Evolutionary conservation across 2,113 vertebrate species (phyloP).

Genomic region (Steatornis caripensis): DNA sequence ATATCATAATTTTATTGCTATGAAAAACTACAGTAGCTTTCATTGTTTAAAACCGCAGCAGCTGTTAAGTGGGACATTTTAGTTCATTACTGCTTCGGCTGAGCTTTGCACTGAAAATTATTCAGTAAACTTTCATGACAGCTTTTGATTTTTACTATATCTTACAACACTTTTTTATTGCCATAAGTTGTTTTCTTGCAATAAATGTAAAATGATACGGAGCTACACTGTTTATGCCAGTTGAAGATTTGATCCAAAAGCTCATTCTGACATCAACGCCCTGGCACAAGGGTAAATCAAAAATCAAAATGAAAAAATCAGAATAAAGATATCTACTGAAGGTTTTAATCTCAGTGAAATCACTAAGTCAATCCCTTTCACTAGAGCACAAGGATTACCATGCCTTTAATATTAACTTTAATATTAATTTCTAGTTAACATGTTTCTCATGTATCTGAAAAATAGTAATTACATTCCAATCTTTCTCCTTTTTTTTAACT

Average conservation of each 20-base stretch:
- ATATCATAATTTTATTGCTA: not conserved
- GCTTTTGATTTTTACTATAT: conserved; percentile 37
- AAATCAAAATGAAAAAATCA: not conserved
- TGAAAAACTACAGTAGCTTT: not conserved
- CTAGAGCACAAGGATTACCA: not conserved
- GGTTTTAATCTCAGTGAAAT: not conserved
- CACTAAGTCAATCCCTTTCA: not conserved
- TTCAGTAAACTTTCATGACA: conserved; percentile 45
- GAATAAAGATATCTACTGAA: not conserved
- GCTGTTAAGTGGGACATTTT: conserved; percentile 19
- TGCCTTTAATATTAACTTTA: not conserved
- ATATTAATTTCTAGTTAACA: not conserved
- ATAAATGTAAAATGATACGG: conserved; percentile 29
- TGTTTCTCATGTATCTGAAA: not conserved
- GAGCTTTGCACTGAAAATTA: conserved; percentile 15
- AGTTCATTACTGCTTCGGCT: conserved; percentile 10
- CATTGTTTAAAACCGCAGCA: conserved; percentile 10
- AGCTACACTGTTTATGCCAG: not conserved
- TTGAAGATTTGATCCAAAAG: conserved; percentile 4
- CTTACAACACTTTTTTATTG: conserved; percentile 28
- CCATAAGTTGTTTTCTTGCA: conserved; percentile 46
- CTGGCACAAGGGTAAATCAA: conserved; percentile 13
- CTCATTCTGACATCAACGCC: conserved; percentile 12
- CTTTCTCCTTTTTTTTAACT: not conserved
- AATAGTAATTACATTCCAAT: not conserved